These are phyloP conservation scores for Lepidocolaptes lacrymiger DNA, from an alignment of 2,797 vertebrate genomes.

Conservation along the genomic window DNA sequence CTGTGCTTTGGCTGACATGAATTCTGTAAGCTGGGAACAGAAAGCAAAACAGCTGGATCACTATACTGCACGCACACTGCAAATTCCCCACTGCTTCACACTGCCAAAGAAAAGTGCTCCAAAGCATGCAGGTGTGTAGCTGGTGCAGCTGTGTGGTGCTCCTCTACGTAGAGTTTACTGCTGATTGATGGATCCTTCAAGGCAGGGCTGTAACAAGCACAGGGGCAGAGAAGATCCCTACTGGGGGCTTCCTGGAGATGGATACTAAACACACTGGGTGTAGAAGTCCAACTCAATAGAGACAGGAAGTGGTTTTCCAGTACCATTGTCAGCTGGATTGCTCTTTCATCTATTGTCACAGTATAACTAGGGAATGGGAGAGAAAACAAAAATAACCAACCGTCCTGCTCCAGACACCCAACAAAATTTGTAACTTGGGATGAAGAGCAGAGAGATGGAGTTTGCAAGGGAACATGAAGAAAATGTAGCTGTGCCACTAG, in stretches of 20 bases:
- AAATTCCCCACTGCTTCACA: not conserved
- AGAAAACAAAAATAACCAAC: not conserved
- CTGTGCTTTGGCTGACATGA: conserved; percentile 88
- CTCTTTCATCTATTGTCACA: not conserved
- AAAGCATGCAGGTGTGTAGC: not conserved
- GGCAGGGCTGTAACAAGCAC: not conserved
- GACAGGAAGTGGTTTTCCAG: not conserved
- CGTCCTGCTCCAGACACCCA: not conserved
- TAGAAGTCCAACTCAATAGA: not conserved
- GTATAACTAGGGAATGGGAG: not conserved
- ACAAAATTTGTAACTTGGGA: not conserved
- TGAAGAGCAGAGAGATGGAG: not conserved
- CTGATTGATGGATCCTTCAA: not conserved
- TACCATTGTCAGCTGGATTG: not conserved
- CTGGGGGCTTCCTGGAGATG: not conserved
- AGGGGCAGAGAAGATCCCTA: not conserved
- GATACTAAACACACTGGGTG: not conserved
- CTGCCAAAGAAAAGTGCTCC: not conserved
- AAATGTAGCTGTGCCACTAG: not conserved
- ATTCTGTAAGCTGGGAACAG: conserved; percentile 85
- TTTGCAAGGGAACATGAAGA: not conserved
- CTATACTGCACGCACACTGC: not conserved
- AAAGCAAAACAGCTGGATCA: conserved; percentile 18
- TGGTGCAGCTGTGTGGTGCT: not conserved
- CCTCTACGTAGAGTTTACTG: accelerated